Conservation (phyloP, 1,140 invertebrate genomes). For the Diorhabda sublineata region DNA sequence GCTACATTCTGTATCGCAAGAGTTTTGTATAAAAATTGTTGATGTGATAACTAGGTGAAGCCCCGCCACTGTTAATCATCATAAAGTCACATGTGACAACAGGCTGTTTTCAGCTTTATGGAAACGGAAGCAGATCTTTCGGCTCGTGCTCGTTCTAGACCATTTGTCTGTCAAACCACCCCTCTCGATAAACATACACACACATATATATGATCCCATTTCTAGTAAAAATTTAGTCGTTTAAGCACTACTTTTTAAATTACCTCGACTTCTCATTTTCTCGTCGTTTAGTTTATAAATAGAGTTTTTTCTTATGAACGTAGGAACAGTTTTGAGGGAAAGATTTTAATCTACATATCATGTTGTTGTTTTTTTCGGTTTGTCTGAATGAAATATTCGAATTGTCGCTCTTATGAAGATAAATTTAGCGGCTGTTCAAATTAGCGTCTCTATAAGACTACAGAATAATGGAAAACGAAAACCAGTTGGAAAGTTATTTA, state of each 20-base stretch:
- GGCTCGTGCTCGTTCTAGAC: slow-evolving; percentile 29
- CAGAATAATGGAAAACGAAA: too few relatives aligned
- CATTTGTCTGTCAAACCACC: slow-evolving; percentile 45
- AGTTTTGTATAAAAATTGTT: too few relatives aligned
- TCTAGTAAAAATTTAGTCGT: slow-evolving; percentile 27
- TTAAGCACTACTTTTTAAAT: slow-evolving; percentile 38
- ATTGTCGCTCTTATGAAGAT: slow-evolving; percentile 1
- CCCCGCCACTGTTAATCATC: slow-evolving; percentile 39
- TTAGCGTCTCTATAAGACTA: too few relatives aligned
- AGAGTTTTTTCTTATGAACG: neutral
- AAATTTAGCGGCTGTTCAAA: neutral
- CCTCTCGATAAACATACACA: slow-evolving; percentile 29
- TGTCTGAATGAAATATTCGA: neutral
- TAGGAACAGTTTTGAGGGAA: neutral
- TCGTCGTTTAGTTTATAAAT: neutral
- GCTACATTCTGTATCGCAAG: too few relatives aligned
- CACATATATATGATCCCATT: slow-evolving; percentile 36
- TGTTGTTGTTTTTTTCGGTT: neutral
- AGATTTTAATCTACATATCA: neutral
- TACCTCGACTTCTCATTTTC: slow-evolving; percentile 43
- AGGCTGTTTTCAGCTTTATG: slow-evolving; percentile 46
- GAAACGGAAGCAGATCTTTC: slow-evolving; percentile 43
- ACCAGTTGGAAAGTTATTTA: too few relatives aligned
- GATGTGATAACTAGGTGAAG: slow-evolving; percentile 15
- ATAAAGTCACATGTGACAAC: slow-evolving; percentile 42